Conservation (phyloP, 2,888 invertebrate genomes). For the Zaprionus obscuricornis region DNA sequence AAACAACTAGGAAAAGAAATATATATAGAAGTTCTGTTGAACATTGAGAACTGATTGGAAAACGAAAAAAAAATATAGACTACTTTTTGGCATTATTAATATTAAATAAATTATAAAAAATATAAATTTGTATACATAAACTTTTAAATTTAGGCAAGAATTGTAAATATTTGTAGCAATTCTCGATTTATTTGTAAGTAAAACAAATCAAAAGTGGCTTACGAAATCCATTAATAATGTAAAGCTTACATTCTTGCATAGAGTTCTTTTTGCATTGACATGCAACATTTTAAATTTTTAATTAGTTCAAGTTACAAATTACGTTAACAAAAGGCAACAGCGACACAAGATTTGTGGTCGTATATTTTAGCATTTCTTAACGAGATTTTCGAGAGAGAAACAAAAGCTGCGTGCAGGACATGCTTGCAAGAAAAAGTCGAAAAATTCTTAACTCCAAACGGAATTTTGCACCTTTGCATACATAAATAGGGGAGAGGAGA, state of each 20-base stretch:
- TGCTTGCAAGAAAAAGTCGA: conserved; percentile 32
- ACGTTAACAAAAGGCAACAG: conserved; percentile 56
- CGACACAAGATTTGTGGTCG: conserved; percentile 75
- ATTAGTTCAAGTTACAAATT: conserved; percentile 79
- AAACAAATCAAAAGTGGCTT: too few species aligned
- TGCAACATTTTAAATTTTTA: conserved; percentile 74
- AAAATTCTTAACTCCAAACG: conserved; percentile 35
- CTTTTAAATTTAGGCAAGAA: too few species aligned
- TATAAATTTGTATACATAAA: too few species aligned
- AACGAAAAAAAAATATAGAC: too few species aligned
- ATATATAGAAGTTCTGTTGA: too few species aligned
- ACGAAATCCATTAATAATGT: background rate
- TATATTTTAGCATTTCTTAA: conserved; percentile 74
- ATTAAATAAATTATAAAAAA: too few species aligned
- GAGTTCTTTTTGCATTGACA: background rate
- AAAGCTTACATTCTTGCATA: background rate
- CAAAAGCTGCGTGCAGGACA: conserved; percentile 30
- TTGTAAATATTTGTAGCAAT: too few species aligned
- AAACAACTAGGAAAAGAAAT: too few species aligned
- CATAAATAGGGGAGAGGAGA: conserved; percentile 51
- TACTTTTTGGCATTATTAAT: too few species aligned
- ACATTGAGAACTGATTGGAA: too few species aligned
- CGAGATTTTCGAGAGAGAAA: conserved; percentile 50
- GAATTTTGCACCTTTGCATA: conserved; percentile 78
- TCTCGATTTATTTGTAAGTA: too few species aligned